These are phyloP conservation scores for Plemyria rubiginata DNA, from an alignment of 2,888 invertebrate species.

Conservation along the genomic window DNA sequence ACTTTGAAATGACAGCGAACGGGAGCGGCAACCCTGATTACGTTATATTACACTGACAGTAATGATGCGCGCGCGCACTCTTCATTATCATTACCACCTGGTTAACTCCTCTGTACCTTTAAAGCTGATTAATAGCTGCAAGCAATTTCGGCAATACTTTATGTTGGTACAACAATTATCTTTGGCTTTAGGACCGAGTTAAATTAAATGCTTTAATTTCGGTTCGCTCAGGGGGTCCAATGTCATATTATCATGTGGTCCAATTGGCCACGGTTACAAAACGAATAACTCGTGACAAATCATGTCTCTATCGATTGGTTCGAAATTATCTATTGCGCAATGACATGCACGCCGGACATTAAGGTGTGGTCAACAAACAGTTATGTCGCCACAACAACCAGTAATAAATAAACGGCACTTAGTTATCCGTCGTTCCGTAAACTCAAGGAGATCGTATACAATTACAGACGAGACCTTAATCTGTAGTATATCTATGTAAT, in stretches of 20 bases:
- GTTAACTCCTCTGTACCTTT: conserved; percentile 44
- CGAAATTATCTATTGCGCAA: conserved; percentile 62
- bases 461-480: conserved; percentile 57
- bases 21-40: conserved; percentile 46
- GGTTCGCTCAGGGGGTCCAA: conserved; percentile 57
- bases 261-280: conserved; percentile 68
- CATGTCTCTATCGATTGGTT: conserved; percentile 57
- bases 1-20: conserved; percentile 1
- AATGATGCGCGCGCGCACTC: conserved; percentile 57
- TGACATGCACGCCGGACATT: conserved; percentile 61
- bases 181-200: conserved; percentile 38
- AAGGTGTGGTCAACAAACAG: conserved; percentile 64
- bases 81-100: conserved; percentile 51
- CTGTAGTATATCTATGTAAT: conserved; percentile 57
- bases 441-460: conserved; percentile 78
- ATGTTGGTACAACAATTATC: conserved; percentile 28
- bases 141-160: conserved; percentile 33
- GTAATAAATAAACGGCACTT: conserved; percentile 62
- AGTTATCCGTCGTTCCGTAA: conserved; percentile 73
- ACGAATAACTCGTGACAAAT: conserved; percentile 56
- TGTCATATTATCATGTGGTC: conserved; percentile 47
- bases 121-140: conserved; percentile 48
- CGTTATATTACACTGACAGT: conserved; percentile 38
- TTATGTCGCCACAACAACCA: conserved; percentile 55
- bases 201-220: conserved; percentile 60